A percentile compares a stretch with the other conserved stretches of the same genome.
phyloP scores from a whole-genome alignment of 2,888 invertebrate genomes.

The Cantharis flavilabris region DNA sequence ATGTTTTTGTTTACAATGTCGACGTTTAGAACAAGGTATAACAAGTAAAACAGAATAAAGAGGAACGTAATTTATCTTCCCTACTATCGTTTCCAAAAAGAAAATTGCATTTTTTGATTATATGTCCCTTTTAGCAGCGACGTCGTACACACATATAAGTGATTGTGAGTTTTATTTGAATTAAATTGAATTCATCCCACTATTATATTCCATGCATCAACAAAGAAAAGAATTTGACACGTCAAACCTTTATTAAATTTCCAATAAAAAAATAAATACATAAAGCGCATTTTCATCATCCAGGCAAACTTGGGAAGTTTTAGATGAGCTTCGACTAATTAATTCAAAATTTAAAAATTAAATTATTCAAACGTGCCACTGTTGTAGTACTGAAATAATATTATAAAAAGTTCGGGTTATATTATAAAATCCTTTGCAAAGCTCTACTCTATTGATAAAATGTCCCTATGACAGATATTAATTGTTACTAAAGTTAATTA shows the following conservation, averaged over 20 bases:
- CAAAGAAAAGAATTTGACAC: background rate
- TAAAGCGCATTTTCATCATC: background rate
- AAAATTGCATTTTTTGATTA: constrained; percentile 24
- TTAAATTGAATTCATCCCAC: constrained; percentile 18
- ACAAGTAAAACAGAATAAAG: background rate
- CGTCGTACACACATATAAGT: constrained; percentile 8
- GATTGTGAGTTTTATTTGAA: constrained; percentile 18
- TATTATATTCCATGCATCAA: constrained; percentile 4
- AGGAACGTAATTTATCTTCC: constrained; percentile 19
- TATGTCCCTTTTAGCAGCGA: constrained; percentile 9
- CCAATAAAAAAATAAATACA: background rate
- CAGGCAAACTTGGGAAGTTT: background rate
- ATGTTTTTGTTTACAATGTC: constrained; percentile 24
- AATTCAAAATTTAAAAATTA: background rate
- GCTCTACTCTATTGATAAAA: background rate
- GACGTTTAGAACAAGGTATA: constrained; percentile 9
- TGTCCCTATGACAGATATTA: background rate
- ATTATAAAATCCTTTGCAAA: background rate
- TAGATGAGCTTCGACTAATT: background rate
- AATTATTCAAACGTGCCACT: background rate
- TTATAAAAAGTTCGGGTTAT: background rate
- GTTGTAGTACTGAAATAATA: background rate
- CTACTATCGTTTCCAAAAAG: constrained; percentile 15
- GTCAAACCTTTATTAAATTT: background rate
- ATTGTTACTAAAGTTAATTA: constrained; percentile 2